Conservation (phyloP, 1,140 invertebrate species). For the Teleopsis dalmanni region DNA sequence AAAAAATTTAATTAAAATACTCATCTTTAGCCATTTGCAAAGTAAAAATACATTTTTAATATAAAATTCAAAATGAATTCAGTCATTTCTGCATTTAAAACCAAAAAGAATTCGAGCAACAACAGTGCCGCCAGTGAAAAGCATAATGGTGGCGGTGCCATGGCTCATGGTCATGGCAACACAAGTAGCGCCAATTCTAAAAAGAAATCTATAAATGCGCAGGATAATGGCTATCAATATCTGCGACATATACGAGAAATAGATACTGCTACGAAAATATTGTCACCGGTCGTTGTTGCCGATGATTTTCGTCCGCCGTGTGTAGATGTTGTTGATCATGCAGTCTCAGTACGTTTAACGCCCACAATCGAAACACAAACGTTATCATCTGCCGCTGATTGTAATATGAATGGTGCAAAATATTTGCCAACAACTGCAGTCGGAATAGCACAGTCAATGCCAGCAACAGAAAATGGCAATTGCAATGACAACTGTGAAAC, state of each 20-base stretch:
- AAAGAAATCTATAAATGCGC: constrained; percentile 15
- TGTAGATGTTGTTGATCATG: constrained; percentile 34
- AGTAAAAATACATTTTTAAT: too few relatives aligned
- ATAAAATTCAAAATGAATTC: constrained; percentile 44
- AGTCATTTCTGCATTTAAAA: constrained; percentile 44
- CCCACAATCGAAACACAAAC: constrained; percentile 4
- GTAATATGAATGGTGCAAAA: constrained; percentile 34
- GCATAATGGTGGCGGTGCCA: background rate
- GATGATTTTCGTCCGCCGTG: constrained; percentile 18
- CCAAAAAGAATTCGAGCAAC: constrained; percentile 28
- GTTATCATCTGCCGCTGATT: constrained; percentile 17
- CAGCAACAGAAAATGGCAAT: constrained; percentile 22
- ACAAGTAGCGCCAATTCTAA: constrained; percentile 5
- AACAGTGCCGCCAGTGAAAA: constrained; percentile 6
- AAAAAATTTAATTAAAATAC: too few relatives aligned
- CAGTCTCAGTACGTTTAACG: constrained; percentile 20
- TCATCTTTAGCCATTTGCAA: too few relatives aligned
- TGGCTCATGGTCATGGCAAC: background rate
- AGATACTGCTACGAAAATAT: constrained; percentile 37
- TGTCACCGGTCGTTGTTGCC: constrained; percentile 27
- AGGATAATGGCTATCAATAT: constrained; percentile 40
- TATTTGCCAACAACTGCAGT: background rate
- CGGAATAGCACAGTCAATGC: constrained; percentile 1
- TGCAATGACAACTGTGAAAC: constrained; percentile 13
- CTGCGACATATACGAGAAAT: constrained; percentile 42